Evolutionary conservation across 2,113 vertebrate species (phyloP).

Genomic region (Entomyzon cyanotis): DNA sequence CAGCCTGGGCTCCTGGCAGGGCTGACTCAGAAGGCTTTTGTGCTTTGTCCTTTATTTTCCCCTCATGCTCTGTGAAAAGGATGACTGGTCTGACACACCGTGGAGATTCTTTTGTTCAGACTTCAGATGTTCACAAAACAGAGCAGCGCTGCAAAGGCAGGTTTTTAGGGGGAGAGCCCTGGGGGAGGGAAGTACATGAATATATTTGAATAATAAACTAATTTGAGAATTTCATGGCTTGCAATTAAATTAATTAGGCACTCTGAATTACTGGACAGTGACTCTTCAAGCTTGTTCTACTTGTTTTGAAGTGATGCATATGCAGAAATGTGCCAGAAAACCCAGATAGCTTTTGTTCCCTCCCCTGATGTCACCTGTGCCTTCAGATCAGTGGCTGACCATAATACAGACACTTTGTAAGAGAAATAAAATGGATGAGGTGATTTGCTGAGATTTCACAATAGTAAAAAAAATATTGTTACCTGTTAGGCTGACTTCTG

Average conservation of each 20-base stretch:
- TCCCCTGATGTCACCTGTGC: not conserved
- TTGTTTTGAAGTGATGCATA: not conserved
- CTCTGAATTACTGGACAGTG: constrained; percentile 19
- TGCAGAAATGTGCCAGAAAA: not conserved
- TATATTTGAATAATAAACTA: constrained; percentile 62
- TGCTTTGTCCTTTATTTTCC: not conserved
- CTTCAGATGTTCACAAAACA: constrained; percentile 14
- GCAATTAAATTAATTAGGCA: constrained; percentile 47
- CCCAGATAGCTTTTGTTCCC: not conserved
- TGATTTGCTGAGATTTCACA: not conserved
- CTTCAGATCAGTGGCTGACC: not conserved
- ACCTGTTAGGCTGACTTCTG: not conserved
- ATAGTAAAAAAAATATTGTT: not conserved
- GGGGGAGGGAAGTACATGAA: constrained; percentile 15
- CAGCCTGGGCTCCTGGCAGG: not conserved
- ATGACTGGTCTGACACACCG: not conserved
- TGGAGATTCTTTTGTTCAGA: not conserved
- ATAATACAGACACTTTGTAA: not conserved
- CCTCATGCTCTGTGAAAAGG: not conserved
- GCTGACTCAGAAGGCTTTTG: not conserved
- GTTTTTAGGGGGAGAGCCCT: not conserved
- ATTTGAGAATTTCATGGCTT: constrained; percentile 36
- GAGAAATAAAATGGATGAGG: not conserved
- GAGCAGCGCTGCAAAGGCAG: not conserved
- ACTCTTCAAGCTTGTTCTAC: constrained; percentile 5